Evolutionary conservation across 2,888 invertebrate genomes (phyloP).

Genomic region (Orthosia incerta): DNA sequence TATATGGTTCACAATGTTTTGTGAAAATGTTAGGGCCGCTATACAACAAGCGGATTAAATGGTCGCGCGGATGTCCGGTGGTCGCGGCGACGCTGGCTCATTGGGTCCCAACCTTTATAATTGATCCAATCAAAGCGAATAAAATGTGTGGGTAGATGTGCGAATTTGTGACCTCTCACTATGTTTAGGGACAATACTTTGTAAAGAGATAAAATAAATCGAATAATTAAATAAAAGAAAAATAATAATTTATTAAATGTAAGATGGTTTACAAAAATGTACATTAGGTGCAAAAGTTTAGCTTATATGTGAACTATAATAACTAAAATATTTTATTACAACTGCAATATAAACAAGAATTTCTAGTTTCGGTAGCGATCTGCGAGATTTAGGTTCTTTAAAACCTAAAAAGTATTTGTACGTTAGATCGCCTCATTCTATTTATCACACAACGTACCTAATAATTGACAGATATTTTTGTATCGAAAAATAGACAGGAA

Average conservation of each 20-base stretch:
- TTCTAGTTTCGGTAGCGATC: no score
- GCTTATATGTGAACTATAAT: no score
- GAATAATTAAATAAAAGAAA: no score
- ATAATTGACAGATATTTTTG: no score
- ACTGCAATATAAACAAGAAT: no score
- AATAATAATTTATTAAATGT: no score
- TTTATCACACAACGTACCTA: background rate
- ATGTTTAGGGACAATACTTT: background rate
- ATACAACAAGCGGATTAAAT: conserved; percentile 22
- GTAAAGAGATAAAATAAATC: no score
- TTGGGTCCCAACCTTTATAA: conserved; percentile 47
- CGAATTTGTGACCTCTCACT: background rate
- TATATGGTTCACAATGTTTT: conserved; percentile 4
- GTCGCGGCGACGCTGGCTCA: conserved; percentile 31
- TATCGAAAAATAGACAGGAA: background rate
- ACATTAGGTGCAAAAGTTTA: no score
- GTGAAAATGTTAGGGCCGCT: conserved; percentile 14
- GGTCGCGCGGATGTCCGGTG: conserved; percentile 19
- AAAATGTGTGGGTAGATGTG: conserved; percentile 21
- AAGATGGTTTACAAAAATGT: background rate
- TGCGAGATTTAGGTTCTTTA: no score
- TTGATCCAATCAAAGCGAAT: conserved; percentile 53
- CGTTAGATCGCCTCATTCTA: background rate
- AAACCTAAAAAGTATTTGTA: background rate
- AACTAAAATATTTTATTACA: no score